A percentile compares a stretch with the other conserved stretches of the same genome.
phyloP scores from a whole-genome alignment of 1,140 invertebrate genomes.

The Augochlora pura region DNA sequence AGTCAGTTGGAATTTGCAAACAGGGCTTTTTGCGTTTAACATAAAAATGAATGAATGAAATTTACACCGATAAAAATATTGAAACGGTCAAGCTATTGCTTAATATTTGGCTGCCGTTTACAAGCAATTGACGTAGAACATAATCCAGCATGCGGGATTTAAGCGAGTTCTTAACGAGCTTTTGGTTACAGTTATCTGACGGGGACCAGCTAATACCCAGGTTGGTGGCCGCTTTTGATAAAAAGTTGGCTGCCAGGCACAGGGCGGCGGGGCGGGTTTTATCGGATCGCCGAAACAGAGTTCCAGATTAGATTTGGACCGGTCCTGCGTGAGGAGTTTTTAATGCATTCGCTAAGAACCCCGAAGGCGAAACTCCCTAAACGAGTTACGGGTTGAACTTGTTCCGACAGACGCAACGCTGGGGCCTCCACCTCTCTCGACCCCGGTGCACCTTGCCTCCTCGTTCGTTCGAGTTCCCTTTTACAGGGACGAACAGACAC shows the following conservation, averaged over 20 bases:
- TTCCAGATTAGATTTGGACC: slow-evolving; percentile 69
- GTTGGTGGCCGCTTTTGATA: slow-evolving; percentile 51
- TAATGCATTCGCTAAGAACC: slow-evolving; percentile 70
- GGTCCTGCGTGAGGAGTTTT: slow-evolving; percentile 64
- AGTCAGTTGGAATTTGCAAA: too few species aligned
- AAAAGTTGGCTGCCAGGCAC: slow-evolving; percentile 25
- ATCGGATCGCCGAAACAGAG: slow-evolving; percentile 68
- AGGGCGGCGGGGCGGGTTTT: slow-evolving; percentile 26
- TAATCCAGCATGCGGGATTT: slow-evolving; percentile 59
- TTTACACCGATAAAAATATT: too few species aligned
- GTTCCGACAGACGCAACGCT: slow-evolving; percentile 27
- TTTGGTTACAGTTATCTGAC: slow-evolving; percentile 58
- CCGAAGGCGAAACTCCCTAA: slow-evolving; percentile 62
- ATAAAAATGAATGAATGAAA: too few species aligned
- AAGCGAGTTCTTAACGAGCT: slow-evolving; percentile 67
- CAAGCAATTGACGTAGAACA: too few species aligned
- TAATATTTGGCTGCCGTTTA: too few species aligned
- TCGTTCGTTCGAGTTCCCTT: slow-evolving; percentile 6
- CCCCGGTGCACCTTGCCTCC: slow-evolving; percentile 57
- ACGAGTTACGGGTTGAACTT: slow-evolving; percentile 68
- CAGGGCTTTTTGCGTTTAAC: too few species aligned
- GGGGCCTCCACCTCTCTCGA: slow-evolving; percentile 38
- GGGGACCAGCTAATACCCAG: slow-evolving; percentile 49
- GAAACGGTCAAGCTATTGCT: too few species aligned
- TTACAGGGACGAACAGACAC: slow-evolving; percentile 43